Conservation (phyloP, 2,888 invertebrate species). For the Phlogophora meticulosa region DNA sequence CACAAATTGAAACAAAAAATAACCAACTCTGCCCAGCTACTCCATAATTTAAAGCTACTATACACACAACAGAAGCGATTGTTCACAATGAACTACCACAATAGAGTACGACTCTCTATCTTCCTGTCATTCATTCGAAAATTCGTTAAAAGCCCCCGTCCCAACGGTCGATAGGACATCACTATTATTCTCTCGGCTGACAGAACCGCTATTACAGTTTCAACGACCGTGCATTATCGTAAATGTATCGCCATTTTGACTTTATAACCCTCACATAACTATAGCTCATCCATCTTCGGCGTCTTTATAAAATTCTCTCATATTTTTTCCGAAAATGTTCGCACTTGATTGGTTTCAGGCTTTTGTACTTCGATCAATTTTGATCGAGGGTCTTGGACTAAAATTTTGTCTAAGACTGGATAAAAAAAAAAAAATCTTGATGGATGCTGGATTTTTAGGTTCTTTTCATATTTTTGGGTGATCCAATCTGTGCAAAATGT, state of each 20-base stretch:
- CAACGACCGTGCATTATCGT: slow-evolving; percentile 82
- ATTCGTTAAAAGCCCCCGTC: slow-evolving; percentile 61
- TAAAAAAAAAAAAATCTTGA: slow-evolving; percentile 15
- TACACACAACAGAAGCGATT: not conserved
- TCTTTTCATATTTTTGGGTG: slow-evolving; percentile 1
- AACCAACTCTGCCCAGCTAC: not conserved
- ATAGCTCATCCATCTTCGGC: slow-evolving; percentile 70
- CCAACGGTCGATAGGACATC: slow-evolving; percentile 67
- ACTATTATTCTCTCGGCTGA: slow-evolving; percentile 74
- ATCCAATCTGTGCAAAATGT: slow-evolving; percentile 35
- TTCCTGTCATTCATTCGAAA: slow-evolving; percentile 32
- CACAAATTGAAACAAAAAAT: too few relatives aligned
- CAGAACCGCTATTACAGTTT: slow-evolving; percentile 77
- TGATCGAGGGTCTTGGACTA: slow-evolving; percentile 33
- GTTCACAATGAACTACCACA: not conserved
- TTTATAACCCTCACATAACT: slow-evolving; percentile 80
- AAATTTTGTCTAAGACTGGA: slow-evolving; percentile 15
- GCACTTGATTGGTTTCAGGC: slow-evolving; percentile 48
- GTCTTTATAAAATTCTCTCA: slow-evolving; percentile 65
- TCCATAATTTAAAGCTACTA: not conserved
- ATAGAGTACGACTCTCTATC: slow-evolving; percentile 11
- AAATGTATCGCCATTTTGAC: slow-evolving; percentile 84
- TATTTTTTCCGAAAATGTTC: slow-evolving; percentile 55
- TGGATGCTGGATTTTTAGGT: slow-evolving; percentile 30
- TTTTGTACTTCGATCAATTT: slow-evolving; percentile 41